Evolutionary conservation across 2,113 vertebrate genomes (phyloP), one percentile per base, ranked within the genome.

Genomic region (Phrynocephalus versicolor): DNA sequence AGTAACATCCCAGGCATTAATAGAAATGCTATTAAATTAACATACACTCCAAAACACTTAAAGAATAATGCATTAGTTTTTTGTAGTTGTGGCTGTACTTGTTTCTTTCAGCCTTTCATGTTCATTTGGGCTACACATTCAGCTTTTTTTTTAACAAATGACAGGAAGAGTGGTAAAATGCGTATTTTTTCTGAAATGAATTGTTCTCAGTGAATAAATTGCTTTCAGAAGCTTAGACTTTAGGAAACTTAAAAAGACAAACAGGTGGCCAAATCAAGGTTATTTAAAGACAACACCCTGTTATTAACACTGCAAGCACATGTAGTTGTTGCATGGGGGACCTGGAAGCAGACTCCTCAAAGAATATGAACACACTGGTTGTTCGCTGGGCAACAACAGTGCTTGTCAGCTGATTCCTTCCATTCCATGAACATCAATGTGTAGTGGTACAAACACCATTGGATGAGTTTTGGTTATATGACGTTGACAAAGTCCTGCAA

Each of bases 1-100:
- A 27, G 27, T 65, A 79, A 79, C 64, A 72, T 73, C 51, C 60
- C 25, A 39, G 57, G 8, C 35, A 58, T 83, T 55, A 71, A 35
- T 81, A 73, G 73, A 41, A 39, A 72, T 33, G n/a, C 60, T 77
- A 69, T 84, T 69, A 79, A 85, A 70, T 27, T 58, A 69, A n/a
- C 33, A 60, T 70, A 60, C 27, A 58, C 79, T 33, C 79, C 55
- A 60, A 70, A 79, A 35, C 10, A 14, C 9, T 60, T 72, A 71
- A 33, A 71, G n/a, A 64, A 79, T 2, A 45, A 51, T 8, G 18
- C 35, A 71, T 82, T 27, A 58, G 13, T 51, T 72, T 72, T 39
- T 27, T 67, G 64, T 30, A 12, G 19, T 13, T 70, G 80, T 30
- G 27, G 27, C n/a, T 70, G n/a, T 16, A 60, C 6, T 73, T 60